A percentile compares a stretch with the other conserved stretches of the same genome.
Conservation (phyloP, 2,797 vertebrate species). For the Sebastes kiyomatsui region DNA sequence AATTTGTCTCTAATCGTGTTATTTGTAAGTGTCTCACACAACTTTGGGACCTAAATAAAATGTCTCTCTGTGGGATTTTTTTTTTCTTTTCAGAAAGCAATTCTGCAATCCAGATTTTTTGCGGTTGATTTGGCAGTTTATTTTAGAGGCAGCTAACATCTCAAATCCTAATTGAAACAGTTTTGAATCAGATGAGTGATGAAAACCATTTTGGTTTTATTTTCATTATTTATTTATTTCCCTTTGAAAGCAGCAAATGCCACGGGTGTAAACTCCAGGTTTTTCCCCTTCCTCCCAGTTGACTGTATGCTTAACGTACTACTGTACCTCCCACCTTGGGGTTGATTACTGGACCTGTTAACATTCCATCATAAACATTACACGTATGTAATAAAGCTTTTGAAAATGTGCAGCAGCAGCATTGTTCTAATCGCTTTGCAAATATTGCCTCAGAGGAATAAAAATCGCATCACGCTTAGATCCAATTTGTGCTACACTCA, state of each 20-base stretch:
- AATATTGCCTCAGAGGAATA: constrained; percentile 80
- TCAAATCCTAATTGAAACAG: constrained; percentile 50
- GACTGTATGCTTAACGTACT: constrained; percentile 1
- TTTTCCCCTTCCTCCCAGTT: not conserved
- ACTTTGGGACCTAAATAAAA: constrained; percentile 39
- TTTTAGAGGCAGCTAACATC: constrained; percentile 47
- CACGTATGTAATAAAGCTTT: constrained; percentile 62
- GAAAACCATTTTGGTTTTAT: constrained; percentile 59
- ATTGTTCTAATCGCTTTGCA: constrained; percentile 80
- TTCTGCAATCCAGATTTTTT: constrained; percentile 47
- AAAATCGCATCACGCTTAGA: constrained; percentile 80
- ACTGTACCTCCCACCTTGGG: constrained; percentile 21
- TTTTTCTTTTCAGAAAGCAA: constrained; percentile 33
- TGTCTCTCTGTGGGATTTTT: constrained; percentile 28
- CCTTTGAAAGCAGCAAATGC: constrained; percentile 34
- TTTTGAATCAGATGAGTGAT: constrained; percentile 57
- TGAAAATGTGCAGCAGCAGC: constrained; percentile 68
- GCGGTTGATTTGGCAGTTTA: constrained; percentile 60
- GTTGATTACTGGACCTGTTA: constrained; percentile 66
- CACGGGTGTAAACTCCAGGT: constrained; percentile 2
- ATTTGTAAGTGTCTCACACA: constrained; percentile 58
- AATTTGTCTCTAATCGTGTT: constrained; percentile 64
- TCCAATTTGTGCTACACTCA: constrained; percentile 85
- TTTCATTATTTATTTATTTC: constrained; percentile 45
- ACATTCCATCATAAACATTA: constrained; percentile 63